phyloP scores from a whole-genome alignment of 2,113 vertebrate species.

The Riparia riparia region DNA sequence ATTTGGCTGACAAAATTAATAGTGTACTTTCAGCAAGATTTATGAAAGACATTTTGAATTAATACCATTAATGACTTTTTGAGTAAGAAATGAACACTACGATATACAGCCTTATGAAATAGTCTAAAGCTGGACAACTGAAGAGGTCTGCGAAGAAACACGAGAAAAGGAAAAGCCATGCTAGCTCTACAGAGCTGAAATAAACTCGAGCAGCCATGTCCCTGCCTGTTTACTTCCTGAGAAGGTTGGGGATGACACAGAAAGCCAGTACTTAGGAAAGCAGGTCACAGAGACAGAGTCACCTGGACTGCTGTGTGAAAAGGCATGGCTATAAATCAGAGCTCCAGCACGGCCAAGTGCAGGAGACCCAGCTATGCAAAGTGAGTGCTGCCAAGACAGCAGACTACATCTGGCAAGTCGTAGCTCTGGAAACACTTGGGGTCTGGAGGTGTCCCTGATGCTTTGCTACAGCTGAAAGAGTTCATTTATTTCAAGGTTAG shows the following conservation, averaged over 20 bases:
- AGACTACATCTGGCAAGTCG: neutral
- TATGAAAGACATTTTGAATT: neutral
- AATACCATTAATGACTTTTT: neutral
- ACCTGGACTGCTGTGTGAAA: neutral
- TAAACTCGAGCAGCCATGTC: neutral
- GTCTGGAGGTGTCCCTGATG: neutral
- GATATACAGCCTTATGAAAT: neutral
- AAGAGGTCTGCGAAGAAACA: neutral
- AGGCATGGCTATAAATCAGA: neutral
- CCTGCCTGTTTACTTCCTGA: neutral
- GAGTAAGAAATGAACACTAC: neutral
- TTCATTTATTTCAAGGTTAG: neutral
- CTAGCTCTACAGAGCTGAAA: neutral
- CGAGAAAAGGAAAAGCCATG: neutral
- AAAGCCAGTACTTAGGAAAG: neutral
- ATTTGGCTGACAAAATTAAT: neutral
- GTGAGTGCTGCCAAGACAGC: neutral
- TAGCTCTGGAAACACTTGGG: neutral
- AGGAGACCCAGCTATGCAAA: neutral
- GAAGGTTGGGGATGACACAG: neutral
- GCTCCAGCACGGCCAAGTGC: neutral
- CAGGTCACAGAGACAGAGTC: neutral
- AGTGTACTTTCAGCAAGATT: neutral
- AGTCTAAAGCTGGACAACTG: neutral
- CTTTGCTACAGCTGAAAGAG: neutral